Evolutionary conservation across 2,797 vertebrate genomes (phyloP), one percentile per base, ranked within the genome.

Genomic region (Octomys mimax): DNA sequence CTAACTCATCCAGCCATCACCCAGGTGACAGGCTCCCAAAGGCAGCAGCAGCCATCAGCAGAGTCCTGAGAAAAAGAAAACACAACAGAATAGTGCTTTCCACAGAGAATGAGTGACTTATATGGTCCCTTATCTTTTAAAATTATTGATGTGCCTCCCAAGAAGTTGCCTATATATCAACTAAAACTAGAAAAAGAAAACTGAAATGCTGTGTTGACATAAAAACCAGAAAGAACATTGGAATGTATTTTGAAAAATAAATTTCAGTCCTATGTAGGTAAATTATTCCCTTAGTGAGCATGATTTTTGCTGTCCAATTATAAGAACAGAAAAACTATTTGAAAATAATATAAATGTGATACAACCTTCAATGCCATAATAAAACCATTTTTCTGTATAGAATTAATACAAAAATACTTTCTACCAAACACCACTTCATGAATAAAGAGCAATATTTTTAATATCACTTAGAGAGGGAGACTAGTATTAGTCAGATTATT

Each of bases 391-490:
- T 91, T 89, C 33, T 71, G 36, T 61, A 22, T 21, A 2, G 54
- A 14, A 87, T 78, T 93, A 78, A 78, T 52, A 54, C 18, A 82
- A 95, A 42, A 93, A 81, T 22, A 26, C 6, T 88, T 96, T 83
- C 42, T 75, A 46, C 18, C 24, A 49, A 86, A 83, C 12, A 64
- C 22, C 7, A 49, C 66, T 31, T 18, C 22, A 70, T 46, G 2
- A 89, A 84, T 71, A 13, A 70, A n/a, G 9, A 81, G 31, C 18
- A 87, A 21, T 22, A 75, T 46, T 91, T 46, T 81, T 64, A 92
- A 84, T 57, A 18, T 59, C 77, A 22, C 5, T 57, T 82, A 66
- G n/a, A 28, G 16, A 33, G 26, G 49, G 16, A 46, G 49, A 26
- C 1, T 46, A 49, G 8, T 49, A 11, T 49, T 49, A 49, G 82